phyloP scores from a whole-genome alignment of 2,888 invertebrate genomes.

The Mylabris sibirica region DNA sequence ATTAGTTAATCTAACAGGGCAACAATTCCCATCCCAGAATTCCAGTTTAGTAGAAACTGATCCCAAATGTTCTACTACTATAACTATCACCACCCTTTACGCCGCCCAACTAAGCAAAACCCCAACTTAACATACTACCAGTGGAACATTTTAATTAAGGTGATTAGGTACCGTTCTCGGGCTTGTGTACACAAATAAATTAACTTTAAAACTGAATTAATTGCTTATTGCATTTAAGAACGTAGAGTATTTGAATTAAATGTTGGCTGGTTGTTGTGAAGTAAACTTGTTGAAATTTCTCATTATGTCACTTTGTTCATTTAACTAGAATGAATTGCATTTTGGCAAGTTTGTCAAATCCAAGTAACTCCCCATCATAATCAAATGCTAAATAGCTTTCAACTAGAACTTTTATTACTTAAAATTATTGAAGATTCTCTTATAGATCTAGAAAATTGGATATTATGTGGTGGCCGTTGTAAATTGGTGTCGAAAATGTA shows the following conservation, averaged over 20 bases:
- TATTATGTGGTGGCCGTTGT: background rate
- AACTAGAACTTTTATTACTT: constrained; percentile 20
- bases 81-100: background rate
- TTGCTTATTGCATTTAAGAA: constrained; percentile 61
- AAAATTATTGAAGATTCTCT: background rate
- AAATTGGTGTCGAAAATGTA: background rate
- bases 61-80: background rate
- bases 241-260: constrained; percentile 49
- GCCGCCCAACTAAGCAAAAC: background rate
- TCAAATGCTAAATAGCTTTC: constrained; percentile 32
- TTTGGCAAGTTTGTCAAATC: constrained; percentile 29
- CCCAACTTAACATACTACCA: constrained; percentile 36
- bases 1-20: constrained; percentile 58
- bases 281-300: constrained; percentile 57
- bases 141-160: constrained; percentile 61
- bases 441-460: background rate
- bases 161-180: constrained; percentile 60
- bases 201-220: constrained; percentile 64
- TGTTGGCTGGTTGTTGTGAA: constrained; percentile 51
- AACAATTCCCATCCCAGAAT: constrained; percentile 11
- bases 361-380: constrained; percentile 23
- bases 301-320: constrained; percentile 51
- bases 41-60: constrained; percentile 6
- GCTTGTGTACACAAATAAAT: constrained; percentile 62
- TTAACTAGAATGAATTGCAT: constrained; percentile 31